Base-by-base conservation (phyloP, 2,888 invertebrate genomes). In the Perizoma flavofasciatum region DNA sequence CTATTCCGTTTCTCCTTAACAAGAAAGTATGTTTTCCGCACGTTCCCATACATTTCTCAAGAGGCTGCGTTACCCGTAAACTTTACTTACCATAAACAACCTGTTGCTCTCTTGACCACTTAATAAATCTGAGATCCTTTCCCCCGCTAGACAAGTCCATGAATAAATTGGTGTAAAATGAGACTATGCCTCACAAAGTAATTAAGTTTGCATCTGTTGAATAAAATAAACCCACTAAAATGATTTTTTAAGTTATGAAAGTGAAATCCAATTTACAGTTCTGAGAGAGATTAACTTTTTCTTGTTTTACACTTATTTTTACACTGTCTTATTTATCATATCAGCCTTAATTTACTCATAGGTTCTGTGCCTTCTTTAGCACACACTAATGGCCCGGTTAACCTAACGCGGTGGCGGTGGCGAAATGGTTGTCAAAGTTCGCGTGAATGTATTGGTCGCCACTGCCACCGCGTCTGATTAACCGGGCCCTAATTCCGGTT, bases 81-180 rank as follows among this genome's bases (percentile, higher is more conserved):
- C 56, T 61, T 65, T 68, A 62, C 57, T 53, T n/a, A 9, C 60
- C 56, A 64, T 64, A 66, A 63, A 69, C 61, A 63, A 69, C 69
- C 63, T 69, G 69, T 69, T 59, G 67, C 59, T 56, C n/a, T 46
- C 57, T 63, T 66, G 65, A 67, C 69, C 69, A 66, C 67, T 65
- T 56, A 51, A 66, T 69, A 69, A 67, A 69, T 69, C 66, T 55
- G 34, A 56, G 64, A 61, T 65, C 65, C 66, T 65, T 64, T 63
- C 52, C 60, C 58, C 9, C 45, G 5, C 56, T 55, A 55, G 65
- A 65, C 59, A 65, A 55, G 43, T 49, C 43, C 55, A 61, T 69
- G 66, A 69, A 69, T 67, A 66, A 67, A 63, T 66, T 52, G 54
- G 47, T 41, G 34, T 37, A n/a, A 41, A 49, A 32, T 51, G n/a